Evolutionary conservation across 2,113 vertebrate genomes (phyloP), one percentile per base, ranked within the genome.

Genomic region (Puffinus mauretanicus): DNA sequence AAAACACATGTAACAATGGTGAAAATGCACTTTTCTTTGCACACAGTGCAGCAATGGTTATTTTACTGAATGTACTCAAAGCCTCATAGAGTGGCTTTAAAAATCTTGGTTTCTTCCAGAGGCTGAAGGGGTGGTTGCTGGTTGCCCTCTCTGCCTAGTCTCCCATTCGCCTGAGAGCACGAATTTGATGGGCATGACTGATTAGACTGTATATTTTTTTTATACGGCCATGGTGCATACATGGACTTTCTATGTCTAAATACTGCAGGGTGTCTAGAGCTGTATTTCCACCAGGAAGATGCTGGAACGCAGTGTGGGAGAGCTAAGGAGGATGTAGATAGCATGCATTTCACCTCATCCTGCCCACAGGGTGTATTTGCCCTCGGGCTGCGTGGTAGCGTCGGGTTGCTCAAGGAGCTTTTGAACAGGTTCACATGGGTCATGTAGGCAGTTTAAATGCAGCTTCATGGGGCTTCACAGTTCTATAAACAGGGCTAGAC

Each of bases 361-460:
- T 78, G 67, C 34, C 24, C 51, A 46, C 5, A 2, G 65, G 14
- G 21, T 5, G 8, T 44, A 32, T 64, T 76, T 90, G 27, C 19
- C 7, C 44, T 58, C 2, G 1, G n/a, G 34, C 64, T 58, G 18
- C 3, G 0, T 49, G 51, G 29, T 49, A 30, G 9, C 1, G 7
- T 20, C n/a, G n/a, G n/a, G 15, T 64, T 84, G 47, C 47, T 83
- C 29, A 30, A 58, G 60, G 30, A 84, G 72, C 65, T 83, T 81
- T 90, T 90, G 47, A 94, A 27, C 75, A 91, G 64, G 67, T 90
- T 90, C 67, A 52, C 1, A 2, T 72, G 27, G 75, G 29, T 80
- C 49, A 20, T 34, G 26, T 9, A 77, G 49, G 47, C 30, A 32
- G 32, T 57, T 78, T 70, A 58, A 86, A 60, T 44, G 46, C 58